Evolutionary conservation across 1,140 invertebrate genomes (phyloP).

Genomic region (Brachionus koreanus): DNA sequence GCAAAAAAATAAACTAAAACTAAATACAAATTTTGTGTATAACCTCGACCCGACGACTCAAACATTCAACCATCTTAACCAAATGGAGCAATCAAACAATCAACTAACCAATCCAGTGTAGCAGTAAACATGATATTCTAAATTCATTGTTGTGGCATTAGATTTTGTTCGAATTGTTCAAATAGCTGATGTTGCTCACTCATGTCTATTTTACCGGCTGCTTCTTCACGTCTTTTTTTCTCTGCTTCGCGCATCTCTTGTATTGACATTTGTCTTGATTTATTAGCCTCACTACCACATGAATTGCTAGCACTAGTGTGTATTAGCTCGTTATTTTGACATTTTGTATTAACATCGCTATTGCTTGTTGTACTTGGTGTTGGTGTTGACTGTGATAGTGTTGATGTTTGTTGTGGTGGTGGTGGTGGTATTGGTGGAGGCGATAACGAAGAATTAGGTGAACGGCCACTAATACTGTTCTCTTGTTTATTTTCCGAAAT

Average conservation of each 20-base stretch:
- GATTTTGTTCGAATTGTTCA: slow-evolving; percentile 42
- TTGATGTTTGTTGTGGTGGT: background rate
- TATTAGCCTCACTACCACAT: background rate
- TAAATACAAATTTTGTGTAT: no score
- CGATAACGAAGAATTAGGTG: background rate
- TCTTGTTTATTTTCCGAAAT: background rate
- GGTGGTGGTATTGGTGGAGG: background rate
- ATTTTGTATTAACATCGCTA: background rate
- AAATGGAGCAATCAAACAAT: no score
- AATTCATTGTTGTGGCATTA: slow-evolving; percentile 3
- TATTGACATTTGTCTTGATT: slow-evolving; percentile 20
- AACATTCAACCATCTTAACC: no score
- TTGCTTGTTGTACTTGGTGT: background rate
- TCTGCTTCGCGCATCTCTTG: slow-evolving; percentile 36
- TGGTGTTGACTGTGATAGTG: background rate
- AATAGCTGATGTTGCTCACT: slow-evolving; percentile 32
- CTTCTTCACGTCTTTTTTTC: slow-evolving; percentile 36
- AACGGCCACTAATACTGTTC: background rate
- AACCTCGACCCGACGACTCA: no score
- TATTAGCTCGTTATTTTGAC: background rate
- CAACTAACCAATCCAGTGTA: no score
- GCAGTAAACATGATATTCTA: no score
- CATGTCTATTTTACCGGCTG: slow-evolving; percentile 39
- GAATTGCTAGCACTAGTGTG: background rate
- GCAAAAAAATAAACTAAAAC: no score